Evolutionary conservation across 2,113 vertebrate genomes (phyloP).

Genomic region (Dipodomys stephensi): DNA sequence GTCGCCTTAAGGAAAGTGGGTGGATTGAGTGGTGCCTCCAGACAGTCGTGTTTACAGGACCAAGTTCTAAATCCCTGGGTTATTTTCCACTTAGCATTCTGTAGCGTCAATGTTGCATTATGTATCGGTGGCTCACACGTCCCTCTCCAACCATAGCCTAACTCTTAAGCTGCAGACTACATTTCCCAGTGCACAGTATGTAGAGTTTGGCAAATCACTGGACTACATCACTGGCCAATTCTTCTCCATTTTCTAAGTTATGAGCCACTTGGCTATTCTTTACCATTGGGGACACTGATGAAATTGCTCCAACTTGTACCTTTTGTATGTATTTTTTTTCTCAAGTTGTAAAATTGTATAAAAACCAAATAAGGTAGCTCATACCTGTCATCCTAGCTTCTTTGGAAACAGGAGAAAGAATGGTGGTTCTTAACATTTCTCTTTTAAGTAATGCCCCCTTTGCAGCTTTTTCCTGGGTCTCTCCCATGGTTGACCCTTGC

Average conservation of each 20-base stretch:
- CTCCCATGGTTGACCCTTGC: neutral
- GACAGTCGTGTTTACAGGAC: neutral
- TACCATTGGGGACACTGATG: neutral
- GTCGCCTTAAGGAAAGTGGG: neutral
- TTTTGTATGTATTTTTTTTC: neutral
- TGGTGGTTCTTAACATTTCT: neutral
- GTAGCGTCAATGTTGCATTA: neutral
- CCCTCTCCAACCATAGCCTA: neutral
- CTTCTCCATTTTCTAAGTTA: neutral
- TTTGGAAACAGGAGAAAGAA: too few species aligned
- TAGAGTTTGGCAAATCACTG: neutral
- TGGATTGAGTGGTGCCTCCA: conserved; percentile 13
- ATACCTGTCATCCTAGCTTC: too few species aligned
- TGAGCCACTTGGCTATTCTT: neutral
- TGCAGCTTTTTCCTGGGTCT: too few species aligned
- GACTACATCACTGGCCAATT: neutral
- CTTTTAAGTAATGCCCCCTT: neutral
- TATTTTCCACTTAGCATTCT: conserved; percentile 33
- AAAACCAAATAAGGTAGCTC: too few species aligned
- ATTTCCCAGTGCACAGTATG: neutral
- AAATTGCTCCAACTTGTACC: neutral
- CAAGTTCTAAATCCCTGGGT: neutral
- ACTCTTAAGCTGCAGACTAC: neutral
- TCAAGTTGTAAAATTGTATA: neutral
- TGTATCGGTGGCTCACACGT: neutral